These are phyloP conservation scores for Axea sp. DNA, from an alignment of 2,888 invertebrate genomes.

Conservation along the genomic window DNA sequence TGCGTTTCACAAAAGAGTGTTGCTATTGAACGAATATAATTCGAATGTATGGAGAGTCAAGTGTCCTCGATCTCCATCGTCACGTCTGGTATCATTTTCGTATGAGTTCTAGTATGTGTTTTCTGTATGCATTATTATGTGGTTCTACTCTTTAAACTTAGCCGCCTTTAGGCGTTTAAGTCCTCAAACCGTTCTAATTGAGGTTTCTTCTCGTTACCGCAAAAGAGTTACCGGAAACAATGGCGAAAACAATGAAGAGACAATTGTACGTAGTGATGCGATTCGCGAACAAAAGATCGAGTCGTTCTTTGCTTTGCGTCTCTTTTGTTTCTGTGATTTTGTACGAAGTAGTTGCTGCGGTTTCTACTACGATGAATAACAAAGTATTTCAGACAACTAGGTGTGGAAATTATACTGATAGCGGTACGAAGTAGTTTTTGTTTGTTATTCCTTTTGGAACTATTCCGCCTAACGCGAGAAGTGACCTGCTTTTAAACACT, in stretches of 20 bases:
- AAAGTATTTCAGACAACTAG: constrained; percentile 65
- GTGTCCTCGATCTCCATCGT: constrained; percentile 36
- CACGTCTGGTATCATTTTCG: constrained; percentile 46
- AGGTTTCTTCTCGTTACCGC: constrained; percentile 78
- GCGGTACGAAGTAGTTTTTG: constrained; percentile 12
- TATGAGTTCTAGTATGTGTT: constrained; percentile 51
- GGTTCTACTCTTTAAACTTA: constrained; percentile 69
- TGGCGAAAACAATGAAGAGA: constrained; percentile 71
- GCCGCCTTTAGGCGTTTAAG: constrained; percentile 78
- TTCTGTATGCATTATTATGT: constrained; percentile 52
- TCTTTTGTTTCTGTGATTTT: constrained; percentile 59
- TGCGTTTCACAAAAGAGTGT: constrained; percentile 33
- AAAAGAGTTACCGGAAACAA: constrained; percentile 76
- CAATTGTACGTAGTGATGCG: constrained; percentile 70
- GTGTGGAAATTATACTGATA: constrained; percentile 31
- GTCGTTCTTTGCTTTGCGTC: constrained; percentile 49
- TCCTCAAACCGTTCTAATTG: constrained; percentile 78
- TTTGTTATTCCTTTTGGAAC: constrained; percentile 4
- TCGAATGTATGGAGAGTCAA: constrained; percentile 28
- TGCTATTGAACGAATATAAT: constrained; percentile 41
- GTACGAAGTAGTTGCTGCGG: constrained; percentile 63
- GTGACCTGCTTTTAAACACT: constrained; percentile 11
- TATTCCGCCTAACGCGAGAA: background rate
- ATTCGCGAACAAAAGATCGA: constrained; percentile 60
- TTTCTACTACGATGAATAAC: constrained; percentile 67